Conservation (phyloP, 1,140 invertebrate species). For the Doryteuthis pealeii region DNA sequence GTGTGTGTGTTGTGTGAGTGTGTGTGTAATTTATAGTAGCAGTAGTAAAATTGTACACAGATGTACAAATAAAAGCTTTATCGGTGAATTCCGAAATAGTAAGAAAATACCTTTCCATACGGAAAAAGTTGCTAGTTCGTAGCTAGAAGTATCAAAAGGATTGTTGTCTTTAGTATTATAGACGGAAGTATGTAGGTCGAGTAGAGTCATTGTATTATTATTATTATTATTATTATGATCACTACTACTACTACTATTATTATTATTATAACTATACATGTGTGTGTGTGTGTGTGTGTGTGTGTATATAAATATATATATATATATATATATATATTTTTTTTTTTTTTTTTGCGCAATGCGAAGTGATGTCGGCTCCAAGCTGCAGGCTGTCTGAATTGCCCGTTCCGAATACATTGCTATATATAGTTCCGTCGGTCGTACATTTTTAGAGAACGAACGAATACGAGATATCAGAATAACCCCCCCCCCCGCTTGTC, state of each 20-base stretch:
- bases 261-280: no score
- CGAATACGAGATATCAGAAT: slow-evolving; percentile 9
- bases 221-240: slow-evolving; percentile 13
- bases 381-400: slow-evolving; percentile 6
- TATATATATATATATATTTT: no score
- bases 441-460: background rate
- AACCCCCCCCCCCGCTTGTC: background rate
- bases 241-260: no score
- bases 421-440: slow-evolving; percentile 2
- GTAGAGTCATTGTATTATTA: slow-evolving; percentile 50
- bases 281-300: no score
- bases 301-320: no score
- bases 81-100: background rate
- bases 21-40: no score
- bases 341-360: slow-evolving; percentile 10
- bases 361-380: slow-evolving; percentile 7
- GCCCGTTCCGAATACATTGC: background rate
- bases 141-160: slow-evolving; percentile 42
- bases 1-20: no score
- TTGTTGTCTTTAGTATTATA: slow-evolving; percentile 43
- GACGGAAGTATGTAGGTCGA: slow-evolving; percentile 52
- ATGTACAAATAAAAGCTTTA: no score
- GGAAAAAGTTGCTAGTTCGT: slow-evolving; percentile 44
- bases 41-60: no score
- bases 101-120: slow-evolving; percentile 45